A percentile compares a stretch with the other conserved stretches of the same genome.
These are phyloP conservation scores for Mobula birostris DNA, from an alignment of 2,113 vertebrate genomes.

Conservation along the genomic window DNA sequence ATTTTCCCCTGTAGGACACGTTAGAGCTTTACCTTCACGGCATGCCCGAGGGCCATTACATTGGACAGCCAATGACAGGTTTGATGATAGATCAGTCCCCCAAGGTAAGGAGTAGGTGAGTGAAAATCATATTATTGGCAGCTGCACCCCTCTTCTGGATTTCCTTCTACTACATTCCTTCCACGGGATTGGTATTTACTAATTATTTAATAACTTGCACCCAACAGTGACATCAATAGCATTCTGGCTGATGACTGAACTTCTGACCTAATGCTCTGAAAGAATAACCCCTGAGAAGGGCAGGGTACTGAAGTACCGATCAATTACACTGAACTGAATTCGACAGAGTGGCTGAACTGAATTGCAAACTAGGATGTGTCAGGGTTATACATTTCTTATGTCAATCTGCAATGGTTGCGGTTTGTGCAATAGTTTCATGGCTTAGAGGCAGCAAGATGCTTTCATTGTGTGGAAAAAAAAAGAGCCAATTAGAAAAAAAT, in stretches of 20 bases:
- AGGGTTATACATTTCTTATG: not conserved
- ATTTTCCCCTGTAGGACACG: not conserved
- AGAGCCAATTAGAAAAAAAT: not conserved
- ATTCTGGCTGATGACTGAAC: not conserved
- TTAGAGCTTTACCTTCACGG: not conserved
- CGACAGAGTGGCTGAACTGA: not conserved
- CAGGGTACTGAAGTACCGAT: not conserved
- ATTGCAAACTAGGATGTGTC: not conserved
- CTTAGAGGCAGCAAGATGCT: not conserved
- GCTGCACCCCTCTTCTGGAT: not conserved
- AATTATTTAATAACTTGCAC: not conserved
- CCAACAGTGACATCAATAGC: not conserved
- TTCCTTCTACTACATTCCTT: not conserved
- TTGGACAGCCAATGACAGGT: not conserved
- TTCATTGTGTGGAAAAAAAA: not conserved
- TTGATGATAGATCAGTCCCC: not conserved
- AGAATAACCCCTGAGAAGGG: not conserved
- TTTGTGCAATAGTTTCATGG: not conserved
- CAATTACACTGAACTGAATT: not conserved
- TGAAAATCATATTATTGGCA: not conserved
- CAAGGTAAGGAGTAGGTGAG: not conserved
- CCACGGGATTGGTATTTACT: not conserved
- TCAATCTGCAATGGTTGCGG: not conserved
- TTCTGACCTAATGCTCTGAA: not conserved
- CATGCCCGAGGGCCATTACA: not conserved